Percentiles rank a stretch among this genome's conserved stretches.
phyloP scores from a whole-genome alignment of 1,140 invertebrate species.

The Sarcophaga bullata region DNA sequence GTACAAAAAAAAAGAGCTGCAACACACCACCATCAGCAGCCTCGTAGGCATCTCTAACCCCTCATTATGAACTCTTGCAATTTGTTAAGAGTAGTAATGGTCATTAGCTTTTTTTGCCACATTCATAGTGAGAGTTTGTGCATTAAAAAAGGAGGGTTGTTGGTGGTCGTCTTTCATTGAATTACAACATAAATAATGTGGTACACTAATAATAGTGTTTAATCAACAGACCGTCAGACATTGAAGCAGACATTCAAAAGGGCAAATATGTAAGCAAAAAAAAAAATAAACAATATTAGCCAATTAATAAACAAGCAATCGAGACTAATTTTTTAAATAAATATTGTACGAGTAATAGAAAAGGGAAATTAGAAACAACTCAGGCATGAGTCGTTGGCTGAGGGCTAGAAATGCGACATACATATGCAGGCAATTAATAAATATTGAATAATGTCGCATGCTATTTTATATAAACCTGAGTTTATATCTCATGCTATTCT shows the following conservation, averaged over 20 bases:
- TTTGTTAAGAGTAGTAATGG: slow-evolving; percentile 40
- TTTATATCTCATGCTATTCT: no score
- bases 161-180: slow-evolving; percentile 8
- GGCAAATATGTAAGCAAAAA: no score
- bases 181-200: slow-evolving; percentile 18
- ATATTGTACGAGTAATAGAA: background rate
- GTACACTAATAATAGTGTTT: background rate
- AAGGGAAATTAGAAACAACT: no score
- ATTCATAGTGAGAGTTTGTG: background rate
- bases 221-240: background rate
- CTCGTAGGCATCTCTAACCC: no score
- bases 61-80: background rate
- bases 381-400: no score
- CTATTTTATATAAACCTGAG: no score
- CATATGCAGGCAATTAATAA: no score
- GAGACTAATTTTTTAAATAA: slow-evolving; percentile 4
- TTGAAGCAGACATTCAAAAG: no score
- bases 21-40: no score
- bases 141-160: slow-evolving; percentile 1
- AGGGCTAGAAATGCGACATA: no score
- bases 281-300: background rate
- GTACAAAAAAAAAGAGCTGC: background rate
- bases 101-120: slow-evolving; percentile 31
- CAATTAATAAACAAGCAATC: background rate
- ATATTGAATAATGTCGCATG: no score